Percentiles rank a stretch among this genome's conserved stretches.
phyloP scores from a whole-genome alignment of 2,797 vertebrate genomes.

The Semotilus atromaculatus region DNA sequence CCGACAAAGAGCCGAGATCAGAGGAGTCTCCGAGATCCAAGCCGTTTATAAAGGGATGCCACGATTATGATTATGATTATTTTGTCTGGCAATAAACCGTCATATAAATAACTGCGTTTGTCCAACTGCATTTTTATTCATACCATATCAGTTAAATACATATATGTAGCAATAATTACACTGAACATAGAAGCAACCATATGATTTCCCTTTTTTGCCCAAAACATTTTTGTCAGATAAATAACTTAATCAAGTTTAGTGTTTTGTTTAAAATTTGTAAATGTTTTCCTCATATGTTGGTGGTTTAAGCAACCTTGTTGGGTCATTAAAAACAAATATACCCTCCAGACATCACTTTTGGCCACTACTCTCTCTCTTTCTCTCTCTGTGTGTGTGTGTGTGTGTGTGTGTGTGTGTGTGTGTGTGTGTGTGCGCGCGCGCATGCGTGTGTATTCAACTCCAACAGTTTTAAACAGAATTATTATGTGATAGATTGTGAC shows the following conservation, averaged over 20 bases:
- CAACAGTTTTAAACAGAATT: not conserved
- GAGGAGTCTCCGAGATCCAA: not conserved
- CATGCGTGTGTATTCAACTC: not conserved
- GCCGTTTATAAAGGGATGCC: not conserved
- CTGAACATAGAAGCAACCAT: not conserved
- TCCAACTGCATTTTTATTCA: not conserved
- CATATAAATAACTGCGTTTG: not conserved
- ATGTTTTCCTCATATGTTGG: not conserved
- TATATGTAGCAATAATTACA: not conserved
- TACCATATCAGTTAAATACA: not conserved
- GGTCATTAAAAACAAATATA: not conserved
- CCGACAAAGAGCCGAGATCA: constrained; percentile 22
- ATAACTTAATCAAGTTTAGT: too few relatives aligned
- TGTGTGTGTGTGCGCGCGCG: too few relatives aligned
- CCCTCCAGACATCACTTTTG: not conserved
- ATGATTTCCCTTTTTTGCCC: too few relatives aligned
- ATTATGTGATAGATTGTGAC: not conserved
- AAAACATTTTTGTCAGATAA: too few relatives aligned
- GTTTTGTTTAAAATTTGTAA: too few relatives aligned
- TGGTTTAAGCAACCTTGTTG: not conserved
- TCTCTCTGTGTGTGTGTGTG: too few relatives aligned
- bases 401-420: too few relatives aligned
- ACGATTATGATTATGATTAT: not conserved
- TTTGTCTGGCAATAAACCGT: not conserved
- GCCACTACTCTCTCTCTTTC: not conserved